These are phyloP conservation scores for Hypsopygia costalis DNA, from an alignment of 2,888 invertebrate species.

Conservation along the genomic window DNA sequence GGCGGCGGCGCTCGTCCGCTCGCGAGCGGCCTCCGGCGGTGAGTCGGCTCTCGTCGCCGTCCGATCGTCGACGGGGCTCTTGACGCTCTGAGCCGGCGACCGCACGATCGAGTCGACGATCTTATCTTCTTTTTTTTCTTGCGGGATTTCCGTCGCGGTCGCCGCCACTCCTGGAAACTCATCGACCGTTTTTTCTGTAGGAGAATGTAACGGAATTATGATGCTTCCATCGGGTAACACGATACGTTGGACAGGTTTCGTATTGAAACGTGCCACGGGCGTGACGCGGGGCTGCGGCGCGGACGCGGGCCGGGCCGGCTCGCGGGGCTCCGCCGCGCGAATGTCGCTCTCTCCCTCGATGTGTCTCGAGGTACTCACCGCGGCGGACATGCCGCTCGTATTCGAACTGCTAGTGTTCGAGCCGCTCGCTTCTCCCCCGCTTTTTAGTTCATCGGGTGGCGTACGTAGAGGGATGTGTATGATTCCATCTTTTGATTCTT, in stretches of 20 bases:
- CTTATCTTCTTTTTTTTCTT: slow-evolving; percentile 11
- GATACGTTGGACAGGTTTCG: slow-evolving; percentile 51
- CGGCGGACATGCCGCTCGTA: not conserved
- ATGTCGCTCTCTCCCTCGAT: not conserved
- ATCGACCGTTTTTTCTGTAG: slow-evolving; percentile 52
- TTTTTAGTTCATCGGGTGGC: slow-evolving; percentile 81
- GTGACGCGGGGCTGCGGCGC: slow-evolving; percentile 35
- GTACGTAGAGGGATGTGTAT: slow-evolving; percentile 88
- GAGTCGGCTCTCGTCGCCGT: slow-evolving; percentile 5
- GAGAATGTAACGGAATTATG: slow-evolving; percentile 75
- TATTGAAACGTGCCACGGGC: slow-evolving; percentile 44
- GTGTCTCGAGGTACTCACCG: not conserved
- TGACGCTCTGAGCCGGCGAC: slow-evolving; percentile 3
- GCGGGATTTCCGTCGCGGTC: slow-evolving; percentile 9
- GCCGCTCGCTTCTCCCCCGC: slow-evolving; percentile 30
- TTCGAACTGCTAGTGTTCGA: not conserved
- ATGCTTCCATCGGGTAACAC: slow-evolving; percentile 80
- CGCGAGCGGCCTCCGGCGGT: not conserved
- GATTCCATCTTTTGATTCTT: slow-evolving; percentile 82
- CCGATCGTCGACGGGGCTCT: slow-evolving; percentile 7
- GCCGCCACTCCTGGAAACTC: slow-evolving; percentile 10
- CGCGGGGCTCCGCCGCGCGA: slow-evolving; percentile 16
- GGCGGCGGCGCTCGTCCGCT: not conserved
- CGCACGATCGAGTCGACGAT: slow-evolving; percentile 12
- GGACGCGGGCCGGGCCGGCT: slow-evolving; percentile 32